phyloP scores from a whole-genome alignment of 2,797 vertebrate species.

The Leontopithecus rosalia region DNA sequence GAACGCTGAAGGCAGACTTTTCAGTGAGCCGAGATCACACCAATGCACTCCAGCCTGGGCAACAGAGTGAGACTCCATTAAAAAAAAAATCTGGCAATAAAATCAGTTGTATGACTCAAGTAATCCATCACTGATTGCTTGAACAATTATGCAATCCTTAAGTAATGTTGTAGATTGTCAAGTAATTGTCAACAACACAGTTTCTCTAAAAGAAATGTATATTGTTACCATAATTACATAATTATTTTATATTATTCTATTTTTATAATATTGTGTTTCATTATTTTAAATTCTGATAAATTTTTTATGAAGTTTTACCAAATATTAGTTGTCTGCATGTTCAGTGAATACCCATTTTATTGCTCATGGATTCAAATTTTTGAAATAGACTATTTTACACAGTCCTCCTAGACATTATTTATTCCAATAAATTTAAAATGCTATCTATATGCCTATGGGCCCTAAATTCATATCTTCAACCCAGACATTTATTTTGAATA shows the following conservation, averaged over 20 bases:
- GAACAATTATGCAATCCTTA: neutral
- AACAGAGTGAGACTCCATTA: too few species aligned
- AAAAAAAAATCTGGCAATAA: neutral
- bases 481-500: neutral
- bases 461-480: neutral
- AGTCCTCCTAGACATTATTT: neutral
- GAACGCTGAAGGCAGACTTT: too few species aligned
- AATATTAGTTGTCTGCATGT: neutral
- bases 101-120: neutral
- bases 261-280: neutral
- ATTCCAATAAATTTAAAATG: neutral
- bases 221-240: neutral
- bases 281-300: neutral
- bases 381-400: neutral
- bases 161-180: neutral
- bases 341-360: neutral
- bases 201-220: neutral
- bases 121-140: neutral
- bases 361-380: neutral
- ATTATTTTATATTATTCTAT: neutral
- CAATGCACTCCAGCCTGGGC: too few species aligned
- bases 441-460: too few species aligned
- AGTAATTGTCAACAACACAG: neutral
- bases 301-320: neutral
- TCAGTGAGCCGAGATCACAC: too few species aligned